A percentile compares a stretch with the other conserved stretches of the same genome.
phyloP scores from a whole-genome alignment of 2,797 vertebrate genomes.

The Pelodytes ibericus region DNA sequence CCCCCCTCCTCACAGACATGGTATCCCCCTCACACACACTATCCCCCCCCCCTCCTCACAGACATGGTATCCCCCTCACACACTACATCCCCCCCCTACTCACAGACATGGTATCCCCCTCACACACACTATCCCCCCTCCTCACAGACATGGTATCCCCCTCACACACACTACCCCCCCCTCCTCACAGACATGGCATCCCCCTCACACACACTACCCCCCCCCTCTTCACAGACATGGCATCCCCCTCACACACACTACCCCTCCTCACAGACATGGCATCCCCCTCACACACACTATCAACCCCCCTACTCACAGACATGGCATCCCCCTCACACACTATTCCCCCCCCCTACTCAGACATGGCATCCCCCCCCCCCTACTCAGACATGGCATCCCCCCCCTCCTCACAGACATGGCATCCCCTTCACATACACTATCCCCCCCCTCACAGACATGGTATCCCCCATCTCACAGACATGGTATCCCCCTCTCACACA shows the following conservation, averaged over 20 bases:
- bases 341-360: neutral
- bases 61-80: neutral
- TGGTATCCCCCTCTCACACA: neutral
- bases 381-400: neutral
- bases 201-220: neutral
- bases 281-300: slow-evolving; percentile 55
- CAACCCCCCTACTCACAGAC: neutral
- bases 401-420: neutral
- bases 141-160: no score
- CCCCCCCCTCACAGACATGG: neutral
- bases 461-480: neutral
- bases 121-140: no score
- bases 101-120: neutral
- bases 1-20: no score
- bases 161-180: neutral
- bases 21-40: no score
- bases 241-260: slow-evolving; percentile 4
- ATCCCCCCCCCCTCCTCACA: neutral
- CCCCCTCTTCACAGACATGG: neutral
- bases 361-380: neutral
- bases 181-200: neutral
- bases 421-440: neutral
- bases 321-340: neutral
- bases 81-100: neutral
- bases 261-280: neutral